Percentiles rank a stretch among this genome's conserved stretches.
phyloP scores from a whole-genome alignment of 2,113 vertebrate genomes.

The Nerophis ophidion region DNA sequence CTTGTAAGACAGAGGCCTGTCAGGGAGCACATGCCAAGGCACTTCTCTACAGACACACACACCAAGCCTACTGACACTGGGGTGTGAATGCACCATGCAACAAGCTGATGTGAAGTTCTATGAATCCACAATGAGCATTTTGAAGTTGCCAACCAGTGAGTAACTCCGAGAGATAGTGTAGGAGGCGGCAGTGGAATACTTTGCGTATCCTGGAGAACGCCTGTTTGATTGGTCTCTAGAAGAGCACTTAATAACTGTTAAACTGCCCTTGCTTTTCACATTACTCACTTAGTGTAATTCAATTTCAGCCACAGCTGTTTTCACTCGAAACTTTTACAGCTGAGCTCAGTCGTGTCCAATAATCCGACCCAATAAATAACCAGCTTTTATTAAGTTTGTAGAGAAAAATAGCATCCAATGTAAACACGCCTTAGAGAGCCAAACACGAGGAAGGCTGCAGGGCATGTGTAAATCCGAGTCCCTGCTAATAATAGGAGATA shows the following conservation, averaged over 20 bases:
- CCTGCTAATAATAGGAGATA: conserved; percentile 39
- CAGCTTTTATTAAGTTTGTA: conserved; percentile 74
- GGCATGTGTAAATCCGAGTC: conserved; percentile 18
- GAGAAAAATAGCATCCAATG: conserved; percentile 66
- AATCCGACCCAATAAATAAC: conserved; percentile 74
- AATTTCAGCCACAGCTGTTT: conserved; percentile 74
- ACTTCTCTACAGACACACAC: conserved; percentile 36
- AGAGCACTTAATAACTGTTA: conserved; percentile 65
- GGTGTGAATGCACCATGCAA: conserved; percentile 6
- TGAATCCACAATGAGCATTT: not conserved
- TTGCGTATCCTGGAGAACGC: not conserved
- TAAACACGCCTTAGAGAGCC: conserved; percentile 52
- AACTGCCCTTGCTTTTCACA: conserved; percentile 70
- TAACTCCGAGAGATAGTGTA: not conserved
- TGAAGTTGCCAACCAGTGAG: not conserved
- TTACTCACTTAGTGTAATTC: conserved; percentile 66
- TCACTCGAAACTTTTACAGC: conserved; percentile 71
- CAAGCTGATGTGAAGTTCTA: conserved; percentile 8
- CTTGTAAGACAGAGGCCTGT: conserved; percentile 43
- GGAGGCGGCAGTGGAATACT: not conserved
- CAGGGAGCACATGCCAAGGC: conserved; percentile 62
- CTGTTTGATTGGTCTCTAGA: conserved; percentile 28
- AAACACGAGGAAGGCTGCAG: conserved; percentile 37
- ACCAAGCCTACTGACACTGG: conserved; percentile 12
- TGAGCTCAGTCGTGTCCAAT: conserved; percentile 66